phyloP scores from a whole-genome alignment of 1,140 invertebrate species.

The Nilaparvata lugens region DNA sequence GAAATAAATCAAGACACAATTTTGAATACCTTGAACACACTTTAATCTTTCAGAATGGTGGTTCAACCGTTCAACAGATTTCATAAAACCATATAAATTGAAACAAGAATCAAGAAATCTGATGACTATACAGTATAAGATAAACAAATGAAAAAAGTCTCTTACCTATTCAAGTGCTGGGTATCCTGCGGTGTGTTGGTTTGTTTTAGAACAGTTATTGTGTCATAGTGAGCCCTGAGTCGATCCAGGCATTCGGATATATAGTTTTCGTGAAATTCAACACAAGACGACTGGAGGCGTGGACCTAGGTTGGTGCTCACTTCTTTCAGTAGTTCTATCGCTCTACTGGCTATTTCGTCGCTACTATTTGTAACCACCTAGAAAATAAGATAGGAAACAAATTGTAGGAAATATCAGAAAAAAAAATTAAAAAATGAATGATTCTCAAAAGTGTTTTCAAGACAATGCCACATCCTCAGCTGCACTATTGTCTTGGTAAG shows the following conservation, averaged over 20 bases:
- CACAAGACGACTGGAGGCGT: conserved; percentile 58
- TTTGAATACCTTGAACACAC: too few species aligned
- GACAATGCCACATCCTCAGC: too few species aligned
- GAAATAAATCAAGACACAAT: too few species aligned
- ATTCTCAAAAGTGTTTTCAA: too few species aligned
- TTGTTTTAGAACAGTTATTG: conserved; percentile 45
- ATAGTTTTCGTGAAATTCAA: conserved; percentile 84
- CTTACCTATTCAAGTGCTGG: conserved; percentile 1
- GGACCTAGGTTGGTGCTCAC: conserved; percentile 90
- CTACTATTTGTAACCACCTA: conserved; percentile 77
- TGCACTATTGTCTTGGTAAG: too few species aligned
- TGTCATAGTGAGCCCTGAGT: conserved; percentile 72
- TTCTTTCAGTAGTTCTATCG: conserved; percentile 85
- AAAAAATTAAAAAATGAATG: too few species aligned
- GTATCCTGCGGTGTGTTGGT: conserved; percentile 15
- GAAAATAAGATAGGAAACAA: conserved; percentile 23
- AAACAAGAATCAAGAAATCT: too few species aligned
- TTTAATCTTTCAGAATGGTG: too few species aligned
- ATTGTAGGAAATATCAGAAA: too few species aligned
- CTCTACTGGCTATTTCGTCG: conserved; percentile 86
- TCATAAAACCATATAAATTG: too few species aligned
- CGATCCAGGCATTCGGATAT: conserved; percentile 83
- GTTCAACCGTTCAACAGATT: too few species aligned
- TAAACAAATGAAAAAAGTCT: not conserved
- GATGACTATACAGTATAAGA: too few species aligned